Conservation (phyloP, 2,888 invertebrate species). For the Acronicta leporina region DNA sequence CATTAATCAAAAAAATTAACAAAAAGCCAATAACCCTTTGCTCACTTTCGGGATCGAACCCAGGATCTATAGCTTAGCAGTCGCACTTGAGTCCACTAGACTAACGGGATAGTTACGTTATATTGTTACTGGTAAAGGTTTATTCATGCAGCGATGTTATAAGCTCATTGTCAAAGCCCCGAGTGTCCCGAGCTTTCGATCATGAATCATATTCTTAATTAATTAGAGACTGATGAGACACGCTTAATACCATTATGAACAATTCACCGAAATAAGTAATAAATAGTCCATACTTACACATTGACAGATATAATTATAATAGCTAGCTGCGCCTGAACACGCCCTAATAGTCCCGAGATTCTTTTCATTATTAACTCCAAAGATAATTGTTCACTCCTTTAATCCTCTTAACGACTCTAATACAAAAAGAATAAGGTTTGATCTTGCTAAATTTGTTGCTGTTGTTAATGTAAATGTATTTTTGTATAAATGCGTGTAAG, state of each 20-base stretch:
- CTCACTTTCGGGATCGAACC: too few relatives aligned
- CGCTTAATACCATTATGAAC: conserved; percentile 25
- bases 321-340: conserved; percentile 51
- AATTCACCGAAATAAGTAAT: conserved; percentile 36
- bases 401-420: conserved; percentile 24
- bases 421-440: conserved; percentile 22
- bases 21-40: too few relatives aligned
- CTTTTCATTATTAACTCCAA: conserved; percentile 76
- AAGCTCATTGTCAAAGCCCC: conserved; percentile 17
- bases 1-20: too few relatives aligned
- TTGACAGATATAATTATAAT: conserved; percentile 52
- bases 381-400: conserved; percentile 44
- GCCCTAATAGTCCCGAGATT: conserved; percentile 70
- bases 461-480: conserved; percentile 8
- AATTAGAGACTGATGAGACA: conserved; percentile 35
- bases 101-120: too few relatives aligned
- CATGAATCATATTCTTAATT: conserved; percentile 28
- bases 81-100: too few relatives aligned
- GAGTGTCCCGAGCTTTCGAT: conserved; percentile 15
- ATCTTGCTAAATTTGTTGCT: conserved; percentile 3
- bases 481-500: conserved; percentile 55
- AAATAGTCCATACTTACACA: conserved; percentile 37
- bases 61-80: too few relatives aligned
- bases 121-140: too few relatives aligned
- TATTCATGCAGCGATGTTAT: conserved; percentile 12